Evolutionary conservation across 2,797 vertebrate genomes (phyloP).

Genomic region (Sebastiscus tertius): DNA sequence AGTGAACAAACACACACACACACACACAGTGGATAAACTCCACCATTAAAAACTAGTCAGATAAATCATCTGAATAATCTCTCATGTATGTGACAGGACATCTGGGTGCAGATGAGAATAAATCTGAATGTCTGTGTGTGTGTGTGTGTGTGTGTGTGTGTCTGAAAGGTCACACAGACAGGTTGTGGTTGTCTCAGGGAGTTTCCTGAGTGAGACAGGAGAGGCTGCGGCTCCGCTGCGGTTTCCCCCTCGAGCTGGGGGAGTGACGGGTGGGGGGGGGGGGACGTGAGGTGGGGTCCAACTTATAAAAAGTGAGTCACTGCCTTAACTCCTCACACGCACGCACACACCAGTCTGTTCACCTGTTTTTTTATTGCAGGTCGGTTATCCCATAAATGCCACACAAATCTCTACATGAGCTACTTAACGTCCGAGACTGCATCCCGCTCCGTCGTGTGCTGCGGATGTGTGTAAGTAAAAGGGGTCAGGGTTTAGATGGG

Average conservation of each 20-base stretch:
- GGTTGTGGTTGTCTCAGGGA: constrained; percentile 54
- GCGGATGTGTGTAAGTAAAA: not conserved
- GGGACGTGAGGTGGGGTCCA: constrained; percentile 34
- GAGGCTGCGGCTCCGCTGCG: constrained; percentile 54
- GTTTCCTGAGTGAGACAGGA: constrained; percentile 63
- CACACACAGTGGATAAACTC: not conserved
- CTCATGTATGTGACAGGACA: not conserved
- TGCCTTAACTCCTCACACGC: constrained; percentile 22
- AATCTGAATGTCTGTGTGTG: constrained; percentile 2
- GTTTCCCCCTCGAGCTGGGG: constrained; percentile 48
- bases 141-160: constrained; percentile 3
- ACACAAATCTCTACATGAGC: constrained; percentile 62
- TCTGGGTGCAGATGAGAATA: constrained; percentile 1
- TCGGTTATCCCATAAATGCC: constrained; percentile 72
- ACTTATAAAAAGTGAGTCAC: constrained; percentile 68
- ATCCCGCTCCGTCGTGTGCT: not conserved
- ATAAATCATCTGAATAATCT: not conserved
- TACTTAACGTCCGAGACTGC: constrained; percentile 46
- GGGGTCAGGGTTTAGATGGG: constrained; percentile 2
- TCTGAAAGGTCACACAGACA: constrained; percentile 35
- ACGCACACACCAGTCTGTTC: constrained; percentile 21
- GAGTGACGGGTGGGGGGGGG: constrained; percentile 11
- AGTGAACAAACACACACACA: not conserved
- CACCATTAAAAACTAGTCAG: not conserved
- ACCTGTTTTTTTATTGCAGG: constrained; percentile 72